Conservation (phyloP, 2,113 vertebrate species). For the Dromiciops gliroides region DNA sequence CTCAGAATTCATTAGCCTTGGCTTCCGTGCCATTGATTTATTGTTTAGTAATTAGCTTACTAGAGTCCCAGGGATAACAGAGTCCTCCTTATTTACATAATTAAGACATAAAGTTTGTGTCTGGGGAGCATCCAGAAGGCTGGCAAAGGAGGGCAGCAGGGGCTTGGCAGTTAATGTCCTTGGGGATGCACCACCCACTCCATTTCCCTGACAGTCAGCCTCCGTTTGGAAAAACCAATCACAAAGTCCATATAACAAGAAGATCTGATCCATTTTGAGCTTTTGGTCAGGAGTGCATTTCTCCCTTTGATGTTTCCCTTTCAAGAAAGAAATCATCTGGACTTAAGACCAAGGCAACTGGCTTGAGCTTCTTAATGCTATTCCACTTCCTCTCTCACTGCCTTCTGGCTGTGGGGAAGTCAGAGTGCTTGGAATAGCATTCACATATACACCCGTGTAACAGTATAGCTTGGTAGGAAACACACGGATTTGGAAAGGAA, state of each 20-base stretch:
- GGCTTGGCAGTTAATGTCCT: background rate
- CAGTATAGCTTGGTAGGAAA: background rate
- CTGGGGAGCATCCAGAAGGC: constrained; percentile 63
- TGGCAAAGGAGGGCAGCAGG: constrained; percentile 47
- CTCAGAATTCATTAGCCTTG: constrained; percentile 69
- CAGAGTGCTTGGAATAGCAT: background rate
- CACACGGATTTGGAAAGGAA: background rate
- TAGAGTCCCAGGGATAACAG: constrained; percentile 66
- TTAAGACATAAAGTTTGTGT: constrained; percentile 65
- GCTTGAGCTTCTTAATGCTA: background rate
- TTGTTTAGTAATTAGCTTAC: constrained; percentile 77
- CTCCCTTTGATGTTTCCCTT: background rate
- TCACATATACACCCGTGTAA: background rate
- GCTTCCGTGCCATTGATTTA: constrained; percentile 74
- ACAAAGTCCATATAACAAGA: background rate
- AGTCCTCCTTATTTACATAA: constrained; percentile 79
- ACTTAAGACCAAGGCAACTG: background rate
- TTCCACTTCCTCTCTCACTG: background rate
- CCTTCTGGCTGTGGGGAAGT: background rate
- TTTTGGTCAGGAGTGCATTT: background rate
- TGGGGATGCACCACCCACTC: background rate
- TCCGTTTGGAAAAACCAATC: constrained; percentile 2
- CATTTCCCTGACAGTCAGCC: constrained; percentile 11
- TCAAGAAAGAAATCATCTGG: constrained; percentile 6
- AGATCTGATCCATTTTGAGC: constrained; percentile 4